phyloP scores from a whole-genome alignment of 2,888 invertebrate species.

The Pandemis heparana region DNA sequence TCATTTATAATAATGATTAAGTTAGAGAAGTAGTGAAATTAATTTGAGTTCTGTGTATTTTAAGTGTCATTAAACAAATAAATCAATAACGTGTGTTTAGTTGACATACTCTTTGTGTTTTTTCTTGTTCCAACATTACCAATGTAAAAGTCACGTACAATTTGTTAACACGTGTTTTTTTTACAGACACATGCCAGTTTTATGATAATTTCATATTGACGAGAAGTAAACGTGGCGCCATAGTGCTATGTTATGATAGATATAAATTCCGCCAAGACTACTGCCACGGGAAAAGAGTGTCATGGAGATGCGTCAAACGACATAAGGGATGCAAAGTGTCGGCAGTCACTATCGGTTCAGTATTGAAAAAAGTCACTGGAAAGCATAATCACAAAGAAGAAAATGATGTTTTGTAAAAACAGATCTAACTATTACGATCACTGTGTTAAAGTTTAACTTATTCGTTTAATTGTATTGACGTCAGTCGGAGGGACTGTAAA shows the following conservation, averaged over 20 bases:
- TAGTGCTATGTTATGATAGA: constrained; percentile 44
- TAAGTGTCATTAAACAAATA: constrained; percentile 17
- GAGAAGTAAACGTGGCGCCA: constrained; percentile 49
- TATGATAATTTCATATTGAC: constrained; percentile 46
- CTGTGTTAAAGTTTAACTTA: not conserved
- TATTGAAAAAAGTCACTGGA: constrained; percentile 38
- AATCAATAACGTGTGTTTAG: not conserved
- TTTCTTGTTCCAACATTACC: not conserved
- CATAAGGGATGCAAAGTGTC: constrained; percentile 50
- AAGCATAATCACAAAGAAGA: constrained; percentile 44
- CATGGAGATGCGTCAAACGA: constrained; percentile 50
- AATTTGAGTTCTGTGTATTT: constrained; percentile 20
- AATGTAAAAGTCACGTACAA: not conserved
- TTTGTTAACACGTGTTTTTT: constrained; percentile 14
- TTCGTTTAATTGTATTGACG: not conserved
- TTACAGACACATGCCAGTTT: constrained; percentile 35
- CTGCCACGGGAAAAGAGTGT: constrained; percentile 45
- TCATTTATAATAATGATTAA: constrained; percentile 12
- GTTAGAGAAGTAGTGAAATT: constrained; percentile 9
- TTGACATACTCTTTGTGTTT: not conserved
- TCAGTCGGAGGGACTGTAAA: constrained; percentile 1
- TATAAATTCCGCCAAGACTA: constrained; percentile 50
- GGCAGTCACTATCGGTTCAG: constrained; percentile 44
- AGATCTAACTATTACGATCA: not conserved
- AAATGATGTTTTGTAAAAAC: constrained; percentile 31